phyloP scores from a whole-genome alignment of 2,797 vertebrate genomes.

The Characodon lateralis region DNA sequence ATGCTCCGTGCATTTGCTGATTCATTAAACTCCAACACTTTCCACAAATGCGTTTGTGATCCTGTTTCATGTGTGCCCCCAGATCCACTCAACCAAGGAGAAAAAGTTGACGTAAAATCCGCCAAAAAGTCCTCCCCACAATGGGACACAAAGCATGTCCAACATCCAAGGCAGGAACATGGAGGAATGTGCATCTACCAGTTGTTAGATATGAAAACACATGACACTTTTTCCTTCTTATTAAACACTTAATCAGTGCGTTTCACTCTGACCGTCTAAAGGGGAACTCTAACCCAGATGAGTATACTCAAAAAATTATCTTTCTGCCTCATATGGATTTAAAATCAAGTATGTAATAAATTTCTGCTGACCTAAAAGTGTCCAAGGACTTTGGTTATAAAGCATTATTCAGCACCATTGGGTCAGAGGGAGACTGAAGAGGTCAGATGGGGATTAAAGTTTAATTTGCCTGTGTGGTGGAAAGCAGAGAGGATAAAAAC shows the following conservation, averaged over 20 bases:
- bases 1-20: not conserved
- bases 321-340: slow-evolving; percentile 11
- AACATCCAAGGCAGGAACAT: not conserved
- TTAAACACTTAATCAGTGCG: slow-evolving; percentile 38
- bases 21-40: not conserved
- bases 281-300: not conserved
- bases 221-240: slow-evolving; percentile 22
- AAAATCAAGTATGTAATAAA: slow-evolving; percentile 11
- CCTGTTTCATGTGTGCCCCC: not conserved
- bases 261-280: not conserved
- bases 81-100: not conserved
- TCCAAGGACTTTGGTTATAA: slow-evolving; percentile 6
- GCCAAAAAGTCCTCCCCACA: not conserved
- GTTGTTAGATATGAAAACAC: slow-evolving; percentile 21
- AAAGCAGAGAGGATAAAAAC: slow-evolving; percentile 19
- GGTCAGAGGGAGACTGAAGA: slow-evolving; percentile 39
- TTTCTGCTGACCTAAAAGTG: slow-evolving; percentile 21
- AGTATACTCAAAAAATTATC: not conserved
- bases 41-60: slow-evolving; percentile 3
- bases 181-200: not conserved
- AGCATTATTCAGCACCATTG: slow-evolving; percentile 25
- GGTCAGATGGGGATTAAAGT: slow-evolving; percentile 38
- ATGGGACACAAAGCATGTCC: not conserved
- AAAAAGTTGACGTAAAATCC: slow-evolving; percentile 8
- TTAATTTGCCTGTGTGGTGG: slow-evolving; percentile 24